Conservation (phyloP, 64 coral and sea anemone species). For the Acropora yongei region DNA sequence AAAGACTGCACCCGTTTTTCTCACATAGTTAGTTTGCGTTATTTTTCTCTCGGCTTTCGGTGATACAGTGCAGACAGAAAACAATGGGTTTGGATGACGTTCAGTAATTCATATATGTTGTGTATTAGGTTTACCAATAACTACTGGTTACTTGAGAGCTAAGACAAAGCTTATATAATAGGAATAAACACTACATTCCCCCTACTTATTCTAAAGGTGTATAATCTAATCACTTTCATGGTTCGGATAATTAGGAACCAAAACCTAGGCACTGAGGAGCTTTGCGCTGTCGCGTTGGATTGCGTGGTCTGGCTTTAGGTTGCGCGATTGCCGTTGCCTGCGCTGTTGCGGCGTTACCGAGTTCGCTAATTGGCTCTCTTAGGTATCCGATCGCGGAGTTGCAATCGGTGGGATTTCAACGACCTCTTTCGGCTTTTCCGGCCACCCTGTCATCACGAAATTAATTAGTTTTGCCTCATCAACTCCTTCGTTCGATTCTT, state of each 20-base stretch:
- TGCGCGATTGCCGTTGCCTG: neutral
- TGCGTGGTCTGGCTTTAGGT: neutral
- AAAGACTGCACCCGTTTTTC: too few species aligned
- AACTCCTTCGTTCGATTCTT: too few species aligned
- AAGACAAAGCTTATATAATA: too few species aligned
- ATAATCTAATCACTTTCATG: too few species aligned
- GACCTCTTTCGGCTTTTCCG: neutral
- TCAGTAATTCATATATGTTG: too few species aligned
- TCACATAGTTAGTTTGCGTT: too few species aligned
- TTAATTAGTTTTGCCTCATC: neutral
- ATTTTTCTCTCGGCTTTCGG: too few species aligned
- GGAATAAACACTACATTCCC: neutral
- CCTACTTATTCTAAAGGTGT: neutral
- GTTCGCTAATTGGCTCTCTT: neutral
- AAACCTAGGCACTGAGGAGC: neutral
- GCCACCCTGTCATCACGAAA: neutral
- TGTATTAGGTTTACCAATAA: too few species aligned
- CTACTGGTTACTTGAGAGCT: too few species aligned
- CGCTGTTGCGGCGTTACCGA: neutral
- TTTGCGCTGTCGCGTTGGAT: neutral
- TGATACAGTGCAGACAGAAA: too few species aligned
- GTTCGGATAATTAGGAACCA: neutral
- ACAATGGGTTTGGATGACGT: too few species aligned
- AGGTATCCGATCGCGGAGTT: neutral
- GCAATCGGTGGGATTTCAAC: neutral